A percentile compares a stretch with the other conserved stretches of the same genome.
These are phyloP conservation scores for Pseudeuparius sepicola DNA, from an alignment of 2,888 invertebrate genomes.

Conservation along the genomic window DNA sequence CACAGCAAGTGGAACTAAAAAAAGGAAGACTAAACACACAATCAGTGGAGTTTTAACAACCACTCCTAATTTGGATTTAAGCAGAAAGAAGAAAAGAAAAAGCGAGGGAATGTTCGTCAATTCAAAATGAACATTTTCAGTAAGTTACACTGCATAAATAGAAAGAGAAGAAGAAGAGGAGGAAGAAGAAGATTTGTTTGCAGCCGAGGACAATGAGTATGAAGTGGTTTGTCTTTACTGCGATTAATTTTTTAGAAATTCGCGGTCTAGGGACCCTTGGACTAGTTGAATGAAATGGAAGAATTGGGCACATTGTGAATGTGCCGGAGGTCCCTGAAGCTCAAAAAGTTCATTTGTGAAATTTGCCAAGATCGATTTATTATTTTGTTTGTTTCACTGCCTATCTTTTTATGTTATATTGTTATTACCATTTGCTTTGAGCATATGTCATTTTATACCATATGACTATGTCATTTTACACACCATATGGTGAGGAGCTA, in stretches of 20 bases:
- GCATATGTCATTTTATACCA: slow-evolving; percentile 1
- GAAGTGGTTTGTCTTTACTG: slow-evolving; percentile 3
- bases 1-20: slow-evolving; percentile 5
- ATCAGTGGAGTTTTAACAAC: slow-evolving; percentile 2
- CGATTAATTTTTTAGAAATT: slow-evolving; percentile 1
- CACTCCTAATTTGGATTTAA: slow-evolving; percentile 3
- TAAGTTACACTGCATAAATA: slow-evolving; percentile 1
- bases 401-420: no score
- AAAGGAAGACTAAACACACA: slow-evolving; percentile 2
- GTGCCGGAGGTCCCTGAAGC: slow-evolving; percentile 3
- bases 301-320: slow-evolving; percentile 2
- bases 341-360: slow-evolving; percentile 1
- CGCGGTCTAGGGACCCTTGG: slow-evolving; percentile 2
- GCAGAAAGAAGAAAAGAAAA: slow-evolving; percentile 3
- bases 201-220: slow-evolving; percentile 2
- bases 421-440: slow-evolving; percentile 1
- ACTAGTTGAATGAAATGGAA: slow-evolving; percentile 1
- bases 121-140: slow-evolving; percentile 3
- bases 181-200: slow-evolving; percentile 2
- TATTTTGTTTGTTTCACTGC: no score
- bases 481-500: no score
- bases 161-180: no score
- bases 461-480: slow-evolving; percentile 2
- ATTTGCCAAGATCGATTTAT: no score
- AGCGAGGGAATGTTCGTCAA: slow-evolving; percentile 2